Evolutionary conservation across 2,113 vertebrate species (phyloP).

Genomic region (Bufo gargarizans): DNA sequence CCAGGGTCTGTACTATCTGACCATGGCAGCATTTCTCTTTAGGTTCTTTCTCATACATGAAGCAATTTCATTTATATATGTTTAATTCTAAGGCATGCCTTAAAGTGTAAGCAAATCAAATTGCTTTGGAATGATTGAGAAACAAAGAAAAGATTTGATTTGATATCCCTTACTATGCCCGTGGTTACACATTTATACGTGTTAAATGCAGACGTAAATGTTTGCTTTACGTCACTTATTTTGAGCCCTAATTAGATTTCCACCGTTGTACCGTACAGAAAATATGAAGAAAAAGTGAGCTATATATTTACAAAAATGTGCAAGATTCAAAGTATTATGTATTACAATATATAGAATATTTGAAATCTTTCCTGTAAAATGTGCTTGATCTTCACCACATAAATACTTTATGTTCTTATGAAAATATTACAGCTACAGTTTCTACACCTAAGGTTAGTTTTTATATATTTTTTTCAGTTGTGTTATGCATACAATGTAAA

Average conservation of each 20-base stretch:
- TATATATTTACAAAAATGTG: neutral
- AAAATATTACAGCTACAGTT: neutral
- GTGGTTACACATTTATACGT: neutral
- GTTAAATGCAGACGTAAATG: neutral
- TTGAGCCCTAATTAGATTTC: neutral
- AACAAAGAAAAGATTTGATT: neutral
- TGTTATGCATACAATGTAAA: neutral
- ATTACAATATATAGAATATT: neutral
- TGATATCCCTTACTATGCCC: too few species aligned
- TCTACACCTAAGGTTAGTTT: neutral
- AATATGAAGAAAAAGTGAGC: neutral
- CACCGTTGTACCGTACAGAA: neutral
- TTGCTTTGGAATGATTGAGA: neutral
- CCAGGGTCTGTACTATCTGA: slow-evolving; percentile 81
- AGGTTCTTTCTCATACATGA: slow-evolving; percentile 55
- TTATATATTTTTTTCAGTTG: neutral
- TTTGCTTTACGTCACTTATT: neutral
- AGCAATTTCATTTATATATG: neutral
- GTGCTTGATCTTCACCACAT: neutral
- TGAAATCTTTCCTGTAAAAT: neutral
- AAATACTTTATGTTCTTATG: neutral
- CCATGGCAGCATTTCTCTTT: slow-evolving; percentile 71
- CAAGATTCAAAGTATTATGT: neutral
- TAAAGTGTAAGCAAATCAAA: neutral
- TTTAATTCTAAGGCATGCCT: neutral